Evolutionary conservation across 2,113 vertebrate species (phyloP), one percentile per base, ranked within the genome.

Genomic region (Calonectris borealis): DNA sequence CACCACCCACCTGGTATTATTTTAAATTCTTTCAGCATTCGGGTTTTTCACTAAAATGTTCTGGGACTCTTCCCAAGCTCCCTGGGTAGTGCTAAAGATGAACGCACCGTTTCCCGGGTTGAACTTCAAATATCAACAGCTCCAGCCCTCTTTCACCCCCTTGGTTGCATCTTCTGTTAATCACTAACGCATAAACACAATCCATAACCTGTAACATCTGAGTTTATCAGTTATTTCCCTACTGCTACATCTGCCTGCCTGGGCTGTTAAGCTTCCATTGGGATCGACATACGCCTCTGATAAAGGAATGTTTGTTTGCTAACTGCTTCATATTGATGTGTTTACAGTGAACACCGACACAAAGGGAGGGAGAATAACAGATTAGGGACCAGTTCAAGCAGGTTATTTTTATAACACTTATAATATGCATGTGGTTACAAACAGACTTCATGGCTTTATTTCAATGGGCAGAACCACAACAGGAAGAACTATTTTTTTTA

Each of bases 241-340:
- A 29, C 42, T 89, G 48, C 55, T 93, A 82, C 86, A 88, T 87
- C 89, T 97, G 79, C 72, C 70, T 51, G 83, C 70, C 65, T 79
- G 88, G 97, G 69, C 60, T 71, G 51, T 88, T 79, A 46, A 44
- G 90, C 32, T 48, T 83, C 85, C 71, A 83, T 2, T 44, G 51
- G 71, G 87, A 92, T 70, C 1, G 1, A 86, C 88, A 32, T 5
- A 58, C 13, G 40, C 83, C 49, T 84, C 73, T 82, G 93, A 95
- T 82, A 96, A 96, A 95, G 80, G 52, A 86, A 65, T 78, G 61
- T 92, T 97, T 93, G 52, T 95, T 97, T 97, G 48, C 72, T 87
- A 84, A 90, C 94, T 94, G 55, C 75, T 95, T 95, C 93, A 38
- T 90, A 97, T 91, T 95, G 89, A 96, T 98, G 92, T 91, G 93